phyloP scores from a whole-genome alignment of 2,113 vertebrate genomes.

The Psophia crepitans region DNA sequence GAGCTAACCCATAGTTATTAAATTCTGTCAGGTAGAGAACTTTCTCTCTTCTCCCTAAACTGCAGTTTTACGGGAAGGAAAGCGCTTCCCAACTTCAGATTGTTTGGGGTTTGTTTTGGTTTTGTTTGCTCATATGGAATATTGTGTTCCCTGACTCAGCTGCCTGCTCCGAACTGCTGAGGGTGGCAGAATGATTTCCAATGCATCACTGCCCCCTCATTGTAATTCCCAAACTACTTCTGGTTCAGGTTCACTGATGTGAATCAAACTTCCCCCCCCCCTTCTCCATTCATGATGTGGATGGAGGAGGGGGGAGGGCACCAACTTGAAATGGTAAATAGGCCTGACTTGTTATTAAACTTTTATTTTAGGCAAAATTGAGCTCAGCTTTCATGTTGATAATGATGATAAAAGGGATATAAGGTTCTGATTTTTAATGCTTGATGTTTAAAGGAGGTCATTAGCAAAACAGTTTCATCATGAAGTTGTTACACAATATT shows the following conservation, averaged over 20 bases:
- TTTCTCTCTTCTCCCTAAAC: not conserved
- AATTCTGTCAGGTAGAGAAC: not conserved
- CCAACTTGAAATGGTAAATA: not conserved
- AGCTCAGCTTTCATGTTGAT: not conserved
- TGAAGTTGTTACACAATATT: slow-evolving; percentile 47
- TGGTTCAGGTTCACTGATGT: slow-evolving; percentile 28
- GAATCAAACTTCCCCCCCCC: not conserved
- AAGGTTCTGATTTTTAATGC: not conserved
- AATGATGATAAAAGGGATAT: not conserved
- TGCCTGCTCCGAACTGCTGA: not conserved
- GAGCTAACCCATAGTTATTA: not conserved
- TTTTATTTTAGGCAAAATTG: not conserved
- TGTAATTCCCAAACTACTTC: slow-evolving; percentile 2
- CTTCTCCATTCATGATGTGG: not conserved
- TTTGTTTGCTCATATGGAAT: slow-evolving; percentile 16
- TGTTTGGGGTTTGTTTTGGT: not conserved
- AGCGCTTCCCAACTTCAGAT: not conserved
- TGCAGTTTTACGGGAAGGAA: not conserved
- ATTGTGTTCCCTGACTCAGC: slow-evolving; percentile 25
- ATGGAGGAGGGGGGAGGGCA: not conserved
- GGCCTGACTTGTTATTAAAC: not conserved
- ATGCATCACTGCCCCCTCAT: slow-evolving; percentile 15
- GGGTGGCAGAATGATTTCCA: not conserved
- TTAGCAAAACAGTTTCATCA: slow-evolving; percentile 57
- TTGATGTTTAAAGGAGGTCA: slow-evolving; percentile 37